These are phyloP conservation scores for Drosophila lacicola DNA, from an alignment of 2,888 invertebrate species.

Conservation along the genomic window DNA sequence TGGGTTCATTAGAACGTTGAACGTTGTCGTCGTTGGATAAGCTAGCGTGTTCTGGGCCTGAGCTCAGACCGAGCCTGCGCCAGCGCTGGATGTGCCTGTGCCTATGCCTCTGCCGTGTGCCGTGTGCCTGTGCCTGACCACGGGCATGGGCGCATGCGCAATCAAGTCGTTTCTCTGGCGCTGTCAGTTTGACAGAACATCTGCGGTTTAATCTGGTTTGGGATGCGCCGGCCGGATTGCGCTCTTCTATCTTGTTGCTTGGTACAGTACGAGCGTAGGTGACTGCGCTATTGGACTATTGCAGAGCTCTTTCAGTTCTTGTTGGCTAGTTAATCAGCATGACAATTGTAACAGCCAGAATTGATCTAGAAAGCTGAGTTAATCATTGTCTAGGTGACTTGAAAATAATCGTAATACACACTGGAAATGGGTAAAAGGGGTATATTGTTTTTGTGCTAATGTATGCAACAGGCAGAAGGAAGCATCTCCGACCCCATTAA, in stretches of 20 bases:
- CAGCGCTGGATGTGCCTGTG: not conserved
- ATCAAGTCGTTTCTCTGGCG: constrained; percentile 74
- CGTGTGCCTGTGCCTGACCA: constrained; percentile 21
- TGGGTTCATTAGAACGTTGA: constrained; percentile 81
- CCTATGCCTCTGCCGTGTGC: constrained; percentile 2
- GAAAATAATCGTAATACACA: not conserved
- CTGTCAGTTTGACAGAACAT: constrained; percentile 81
- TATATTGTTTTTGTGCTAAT: too few relatives aligned
- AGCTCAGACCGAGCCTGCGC: not conserved
- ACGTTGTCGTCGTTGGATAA: constrained; percentile 57
- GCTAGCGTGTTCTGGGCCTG: constrained; percentile 15
- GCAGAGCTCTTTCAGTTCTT: constrained; percentile 25
- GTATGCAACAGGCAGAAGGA: too few relatives aligned
- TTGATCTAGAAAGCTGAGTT: constrained; percentile 9
- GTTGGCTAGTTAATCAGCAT: constrained; percentile 32
- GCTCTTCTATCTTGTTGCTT: constrained; percentile 40
- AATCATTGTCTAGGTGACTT: constrained; percentile 9
- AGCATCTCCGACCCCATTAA: too few relatives aligned
- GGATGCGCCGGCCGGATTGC: constrained; percentile 47
- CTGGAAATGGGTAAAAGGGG: too few relatives aligned
- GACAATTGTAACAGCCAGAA: constrained; percentile 44
- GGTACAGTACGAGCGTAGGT: constrained; percentile 68
- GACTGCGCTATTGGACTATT: constrained; percentile 20
- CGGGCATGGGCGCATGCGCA: constrained; percentile 63
- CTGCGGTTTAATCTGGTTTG: constrained; percentile 79